Base-by-base conservation (phyloP, 2,888 invertebrate genomes). In the Parascotia fuliginaria region DNA sequence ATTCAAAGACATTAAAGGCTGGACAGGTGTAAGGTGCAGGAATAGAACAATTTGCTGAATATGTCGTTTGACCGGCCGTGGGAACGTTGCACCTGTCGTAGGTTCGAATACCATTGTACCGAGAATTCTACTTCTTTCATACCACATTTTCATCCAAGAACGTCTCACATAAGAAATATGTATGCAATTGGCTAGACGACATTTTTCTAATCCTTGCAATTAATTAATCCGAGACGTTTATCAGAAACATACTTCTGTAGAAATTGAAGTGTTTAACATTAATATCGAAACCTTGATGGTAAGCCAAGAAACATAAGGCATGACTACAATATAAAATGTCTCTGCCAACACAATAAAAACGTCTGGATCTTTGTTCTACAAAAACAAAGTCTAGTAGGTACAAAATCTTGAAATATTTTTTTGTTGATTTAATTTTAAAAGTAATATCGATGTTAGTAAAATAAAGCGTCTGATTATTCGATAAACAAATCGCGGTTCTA, bases 61-160 rank as follows among this genome's bases (percentile, higher is more conserved):
- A 81, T 74, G 76, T 70, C 66, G 75, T 68, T 68, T 65, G 47
- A 61, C 65, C 54, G 54, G 62, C 62, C 81, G 86, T 89, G 89
- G 77, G 89, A 89, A 81, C 75, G 73, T 51, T 48, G 69, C 90
- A 91, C 87, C 89, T 90, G 90, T 70, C 73, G 90, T 71, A 73
- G 37, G 54, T 40, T 60, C 62, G 55, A 72, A 77, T 77, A 65
- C 69, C 75, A 58, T 56, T 59, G 58, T 58, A 62, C 58, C 51
- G 65, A 65, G 62, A 71, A 75, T 60, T 55, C 63, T 65, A 65
- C 63, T 70, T 51, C 57, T 62, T 72, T 60, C 61, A 61, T 63
- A 50, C 54, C 42, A 64, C 60, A 50, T 57, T 62, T 65, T 64
- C 53, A 64, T 63, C n/a, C 44, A 60, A 55, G 54, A 53, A 45